Evolutionary conservation across 2,797 vertebrate species (phyloP).

Genomic region (Etheostoma nigrum): DNA sequence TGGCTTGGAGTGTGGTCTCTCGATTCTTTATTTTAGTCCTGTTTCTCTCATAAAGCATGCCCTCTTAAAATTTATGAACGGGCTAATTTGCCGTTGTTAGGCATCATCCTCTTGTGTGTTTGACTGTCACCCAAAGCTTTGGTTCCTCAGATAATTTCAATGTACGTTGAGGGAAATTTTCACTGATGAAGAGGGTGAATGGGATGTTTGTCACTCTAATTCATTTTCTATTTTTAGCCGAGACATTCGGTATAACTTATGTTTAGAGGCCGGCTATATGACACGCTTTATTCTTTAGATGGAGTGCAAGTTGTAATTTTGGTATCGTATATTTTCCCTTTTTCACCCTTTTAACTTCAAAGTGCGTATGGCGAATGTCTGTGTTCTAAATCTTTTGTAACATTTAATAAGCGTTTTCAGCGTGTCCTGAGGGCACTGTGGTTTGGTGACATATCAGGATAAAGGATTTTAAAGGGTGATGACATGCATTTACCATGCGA

Average conservation of each 20-base stretch:
- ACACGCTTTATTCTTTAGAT: conserved; percentile 70
- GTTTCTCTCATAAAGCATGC: conserved; percentile 62
- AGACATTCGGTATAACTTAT: conserved; percentile 67
- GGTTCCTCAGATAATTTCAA: conserved; percentile 40
- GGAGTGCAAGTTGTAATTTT: conserved; percentile 74
- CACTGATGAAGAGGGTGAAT: conserved; percentile 37
- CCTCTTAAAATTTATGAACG: conserved; percentile 69
- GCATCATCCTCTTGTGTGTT: conserved; percentile 30
- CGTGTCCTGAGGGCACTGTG: too few relatives aligned
- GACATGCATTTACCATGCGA: conserved; percentile 39
- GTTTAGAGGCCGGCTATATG: conserved; percentile 77
- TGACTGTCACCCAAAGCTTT: conserved; percentile 51
- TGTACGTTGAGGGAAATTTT: conserved; percentile 37
- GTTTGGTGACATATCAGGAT: not conserved
- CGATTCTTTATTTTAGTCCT: conserved; percentile 71
- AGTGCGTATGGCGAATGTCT: conserved; percentile 39
- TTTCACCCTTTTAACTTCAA: conserved; percentile 62
- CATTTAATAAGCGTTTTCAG: not conserved
- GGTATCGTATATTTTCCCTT: conserved; percentile 63
- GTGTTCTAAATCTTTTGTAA: conserved; percentile 21
- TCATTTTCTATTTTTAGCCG: conserved; percentile 75
- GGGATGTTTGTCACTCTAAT: conserved; percentile 69
- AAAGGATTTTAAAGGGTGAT: conserved; percentile 37
- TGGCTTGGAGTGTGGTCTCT: conserved; percentile 68
- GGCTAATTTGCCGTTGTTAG: conserved; percentile 52